A percentile compares a stretch with the other conserved stretches of the same genome.
Conservation (phyloP, 2,113 vertebrate genomes). For the Stictonetta naevosa region DNA sequence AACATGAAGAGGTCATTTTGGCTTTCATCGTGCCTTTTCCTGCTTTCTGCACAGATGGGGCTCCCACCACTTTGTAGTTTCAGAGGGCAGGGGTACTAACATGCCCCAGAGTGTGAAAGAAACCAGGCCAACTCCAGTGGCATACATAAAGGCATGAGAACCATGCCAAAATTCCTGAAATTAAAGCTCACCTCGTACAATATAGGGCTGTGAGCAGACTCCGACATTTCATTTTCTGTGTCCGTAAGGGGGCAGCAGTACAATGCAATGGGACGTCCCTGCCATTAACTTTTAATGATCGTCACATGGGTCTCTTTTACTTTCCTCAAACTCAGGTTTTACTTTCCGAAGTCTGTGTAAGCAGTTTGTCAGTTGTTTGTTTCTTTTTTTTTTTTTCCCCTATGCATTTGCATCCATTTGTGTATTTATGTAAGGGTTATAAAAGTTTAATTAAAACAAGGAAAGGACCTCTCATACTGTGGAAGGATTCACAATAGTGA, state of each 20-base stretch:
- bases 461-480: fast-evolving
- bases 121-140: fast-evolving
- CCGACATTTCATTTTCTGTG: neutral
- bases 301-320: fast-evolving
- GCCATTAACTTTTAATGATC: fast-evolving
- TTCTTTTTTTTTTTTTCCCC: neutral
- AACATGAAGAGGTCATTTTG: neutral
- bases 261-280: neutral
- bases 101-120: neutral
- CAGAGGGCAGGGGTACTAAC: neutral
- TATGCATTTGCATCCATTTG: neutral
- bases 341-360: neutral
- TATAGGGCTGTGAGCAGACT: neutral
- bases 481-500: fast-evolving
- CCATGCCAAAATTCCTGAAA: neutral
- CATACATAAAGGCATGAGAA: neutral
- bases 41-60: neutral
- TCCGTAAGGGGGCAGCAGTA: constrained; percentile 76
- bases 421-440: neutral
- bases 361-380: neutral
- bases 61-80: neutral
- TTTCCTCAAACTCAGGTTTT: neutral
- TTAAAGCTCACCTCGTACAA: neutral
- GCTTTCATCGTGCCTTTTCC: fast-evolving
- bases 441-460: neutral